These are phyloP conservation scores for Acheta domesticus DNA, from an alignment of 2,888 invertebrate genomes.

Conservation along the genomic window DNA sequence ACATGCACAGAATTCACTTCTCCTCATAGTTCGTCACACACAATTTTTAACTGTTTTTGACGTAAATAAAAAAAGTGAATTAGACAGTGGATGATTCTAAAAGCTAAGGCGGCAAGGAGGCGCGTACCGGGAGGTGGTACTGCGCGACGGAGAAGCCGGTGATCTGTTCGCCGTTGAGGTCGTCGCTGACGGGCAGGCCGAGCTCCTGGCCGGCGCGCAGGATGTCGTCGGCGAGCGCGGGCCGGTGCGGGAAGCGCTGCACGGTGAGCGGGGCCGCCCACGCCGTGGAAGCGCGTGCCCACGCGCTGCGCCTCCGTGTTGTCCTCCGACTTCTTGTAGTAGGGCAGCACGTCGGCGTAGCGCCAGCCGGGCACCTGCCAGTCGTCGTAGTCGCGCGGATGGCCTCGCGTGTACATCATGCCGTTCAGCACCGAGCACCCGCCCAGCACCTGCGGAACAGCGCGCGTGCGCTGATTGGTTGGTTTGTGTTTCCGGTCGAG, in stretches of 20 bases:
- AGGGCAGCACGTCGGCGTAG: slow-evolving; percentile 72
- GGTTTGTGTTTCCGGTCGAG: no score
- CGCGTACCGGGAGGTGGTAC: slow-evolving; percentile 56
- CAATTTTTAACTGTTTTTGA: no score
- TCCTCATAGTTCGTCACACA: no score
- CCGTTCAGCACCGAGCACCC: slow-evolving; percentile 71
- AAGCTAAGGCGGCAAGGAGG: not conserved
- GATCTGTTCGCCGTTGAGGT: slow-evolving; percentile 61
- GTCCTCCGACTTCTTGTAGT: slow-evolving; percentile 66
- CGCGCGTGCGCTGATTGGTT: no score
- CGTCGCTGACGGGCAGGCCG: slow-evolving; percentile 60
- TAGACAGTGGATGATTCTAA: no score
- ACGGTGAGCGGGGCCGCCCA: slow-evolving; percentile 62
- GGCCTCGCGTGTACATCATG: slow-evolving; percentile 81
- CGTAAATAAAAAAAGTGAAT: no score
- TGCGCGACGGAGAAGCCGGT: slow-evolving; percentile 66
- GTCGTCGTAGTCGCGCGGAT: slow-evolving; percentile 68
- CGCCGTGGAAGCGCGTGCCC: slow-evolving; percentile 58
- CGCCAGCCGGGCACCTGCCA: slow-evolving; percentile 76
- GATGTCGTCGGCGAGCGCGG: slow-evolving; percentile 59
- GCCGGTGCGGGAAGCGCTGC: slow-evolving; percentile 61
- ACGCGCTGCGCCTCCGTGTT: slow-evolving; percentile 61
- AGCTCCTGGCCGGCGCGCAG: slow-evolving; percentile 59
- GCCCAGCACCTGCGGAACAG: slow-evolving; percentile 50
- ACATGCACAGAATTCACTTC: no score